Evolutionary conservation across 2,113 vertebrate genomes (phyloP), one percentile per base, ranked within the genome.

Genomic region (Colistium nudipinnis): DNA sequence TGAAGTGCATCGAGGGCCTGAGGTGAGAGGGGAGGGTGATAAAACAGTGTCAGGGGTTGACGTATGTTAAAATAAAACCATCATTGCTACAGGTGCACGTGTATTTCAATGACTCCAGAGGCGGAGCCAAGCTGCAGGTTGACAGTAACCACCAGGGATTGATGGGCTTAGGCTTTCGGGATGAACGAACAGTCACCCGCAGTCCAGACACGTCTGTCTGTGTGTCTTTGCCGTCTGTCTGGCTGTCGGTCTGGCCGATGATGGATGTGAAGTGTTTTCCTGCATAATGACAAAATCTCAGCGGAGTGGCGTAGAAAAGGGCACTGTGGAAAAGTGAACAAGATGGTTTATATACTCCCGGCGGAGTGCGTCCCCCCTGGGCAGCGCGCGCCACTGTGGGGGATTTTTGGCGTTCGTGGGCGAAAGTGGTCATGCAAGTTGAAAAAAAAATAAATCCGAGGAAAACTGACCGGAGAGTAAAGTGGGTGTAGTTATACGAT

Each of bases 201-300:
- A 81, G 82, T 88, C 86, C 82, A 89, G 60, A 67, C 31, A 7
- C 66, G 69, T 62, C 70, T 70, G 14, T 66, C 70, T 60, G 39
- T 71, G 49, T 64, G 54, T 56, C 48, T 57, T 7, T 64, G n/a
- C 69, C 56, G 57, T 64, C 41, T 62, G 43, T 57, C 63, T 62
- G 33, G 35, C 33, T 62, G 45, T 48, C 54, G 22, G 48, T 69
- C 54, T 70, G 48, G 45, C 68, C 36, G 60, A 60, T 63, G 51
- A 81, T 64, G 33, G 17, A 63, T 75, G 57, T n/a, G 43, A 41
- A 22, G 63, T 45, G 53, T 57, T 82, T 25, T 62, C 51, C 64
- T 36, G 72, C 17, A 43, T 71, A 49, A 80, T 38, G 56, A 24
- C 45, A 45, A 64, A 54, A 55, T 30, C 70, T 76, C 36, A 4